Conservation (phyloP, 2,113 vertebrate species). For the Bufo bufo region DNA sequence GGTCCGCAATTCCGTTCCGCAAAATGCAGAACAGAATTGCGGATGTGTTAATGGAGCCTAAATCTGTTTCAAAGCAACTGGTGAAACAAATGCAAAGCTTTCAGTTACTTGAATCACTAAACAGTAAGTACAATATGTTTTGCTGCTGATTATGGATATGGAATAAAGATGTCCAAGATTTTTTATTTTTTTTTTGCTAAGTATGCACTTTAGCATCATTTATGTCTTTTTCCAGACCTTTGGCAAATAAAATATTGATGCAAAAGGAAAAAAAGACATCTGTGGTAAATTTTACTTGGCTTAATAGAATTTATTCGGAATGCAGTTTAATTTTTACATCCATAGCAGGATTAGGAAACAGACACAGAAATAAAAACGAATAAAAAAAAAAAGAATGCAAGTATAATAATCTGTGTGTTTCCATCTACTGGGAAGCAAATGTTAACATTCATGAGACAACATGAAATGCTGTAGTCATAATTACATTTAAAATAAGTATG, state of each 20-base stretch:
- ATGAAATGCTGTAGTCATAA: neutral
- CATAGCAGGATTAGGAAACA: constrained; percentile 1
- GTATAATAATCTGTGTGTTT: neutral
- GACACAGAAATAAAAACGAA: neutral
- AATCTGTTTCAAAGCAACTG: too few relatives aligned
- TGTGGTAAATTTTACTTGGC: constrained; percentile 24
- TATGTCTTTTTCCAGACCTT: neutral
- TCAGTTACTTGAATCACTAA: neutral
- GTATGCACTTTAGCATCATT: neutral
- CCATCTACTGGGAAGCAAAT: neutral
- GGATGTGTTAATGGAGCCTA: too few relatives aligned
- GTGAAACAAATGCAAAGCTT: too few relatives aligned
- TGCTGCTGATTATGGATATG: neutral
- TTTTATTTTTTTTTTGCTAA: neutral
- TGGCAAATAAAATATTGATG: neutral
- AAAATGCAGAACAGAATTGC: too few relatives aligned
- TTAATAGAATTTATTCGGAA: constrained; percentile 19
- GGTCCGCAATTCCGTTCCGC: too few relatives aligned
- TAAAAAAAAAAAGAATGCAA: neutral
- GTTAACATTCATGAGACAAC: neutral
- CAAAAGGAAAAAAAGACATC: constrained; percentile 12
- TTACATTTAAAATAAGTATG: neutral
- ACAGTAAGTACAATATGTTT: neutral
- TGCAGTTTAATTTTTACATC: neutral
- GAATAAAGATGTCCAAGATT: neutral